Evolutionary conservation across 2,888 invertebrate genomes (phyloP), one percentile per base, ranked within the genome.

Genomic region (Cremastobaeus sp.): DNA sequence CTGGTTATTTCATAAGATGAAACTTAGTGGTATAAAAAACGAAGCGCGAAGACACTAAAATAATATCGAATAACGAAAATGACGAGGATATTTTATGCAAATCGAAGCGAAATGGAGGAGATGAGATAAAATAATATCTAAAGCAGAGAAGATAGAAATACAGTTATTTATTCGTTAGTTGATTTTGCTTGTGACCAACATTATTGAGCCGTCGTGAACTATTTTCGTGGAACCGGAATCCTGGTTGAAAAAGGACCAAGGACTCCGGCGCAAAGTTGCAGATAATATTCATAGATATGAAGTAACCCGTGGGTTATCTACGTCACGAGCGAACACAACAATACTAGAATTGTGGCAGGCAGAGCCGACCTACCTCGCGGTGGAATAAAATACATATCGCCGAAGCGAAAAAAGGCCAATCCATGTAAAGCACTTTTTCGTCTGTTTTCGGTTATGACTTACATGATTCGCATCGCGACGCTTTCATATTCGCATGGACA

Each of bases 241-340:
- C 76, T 78, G 75, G 52, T 37, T 32, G 64, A 47, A 32, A 62
- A 60, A 59, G 60, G 78, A 77, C 78, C 81, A 78, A 73, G 76
- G 80, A 76, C 77, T 72, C 76, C 45, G 62, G 76, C 77, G 75
- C 79, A 81, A 81, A 79, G 74, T 73, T 74, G 47, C 73, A 79
- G 82, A 83, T 82, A 78, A 80, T 81, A 79, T 78, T 79, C 79
- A 62, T 55, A 79, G 83, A 80, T 83, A 81, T 72, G 52, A 72
- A 74, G 71, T 76, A 79, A 76, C 78, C 77, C 74, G 57, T 50
- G 71, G 80, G 78, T 79, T 81, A 82, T 82, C 81, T 80, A 71
- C 76, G 64, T 74, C 77, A 74, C 73, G 78, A 77, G 64, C 48
- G 69, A 75, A 71, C 72, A 77, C 69, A 71, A 72, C 70, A 76